Evolutionary conservation across 1,140 invertebrate genomes (phyloP).

Genomic region (Akabosia matsudoensis): DNA sequence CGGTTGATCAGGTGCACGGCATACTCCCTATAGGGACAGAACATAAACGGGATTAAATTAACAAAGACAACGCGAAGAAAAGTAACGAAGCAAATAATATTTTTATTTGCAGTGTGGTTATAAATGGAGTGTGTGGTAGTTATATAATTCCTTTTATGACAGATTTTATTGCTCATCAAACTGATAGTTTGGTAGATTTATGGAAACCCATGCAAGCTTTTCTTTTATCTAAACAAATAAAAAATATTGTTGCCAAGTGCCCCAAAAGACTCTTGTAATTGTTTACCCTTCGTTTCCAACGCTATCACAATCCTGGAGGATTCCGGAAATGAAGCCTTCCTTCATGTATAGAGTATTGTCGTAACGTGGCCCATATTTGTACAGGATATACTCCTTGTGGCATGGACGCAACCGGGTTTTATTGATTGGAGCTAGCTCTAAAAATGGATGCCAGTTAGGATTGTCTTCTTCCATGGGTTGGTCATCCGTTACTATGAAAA

Average conservation of each 20-base stretch:
- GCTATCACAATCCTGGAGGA: constrained; percentile 82
- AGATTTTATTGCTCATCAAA: no score
- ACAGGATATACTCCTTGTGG: constrained; percentile 81
- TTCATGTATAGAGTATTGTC: constrained; percentile 35
- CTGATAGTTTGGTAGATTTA: no score
- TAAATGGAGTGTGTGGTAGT: no score
- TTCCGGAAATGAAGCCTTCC: constrained; percentile 56
- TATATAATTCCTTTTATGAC: no score
- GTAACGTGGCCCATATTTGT: constrained; percentile 53
- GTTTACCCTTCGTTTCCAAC: constrained; percentile 80
- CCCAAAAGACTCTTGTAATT: no score
- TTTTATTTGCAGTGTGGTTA: no score
- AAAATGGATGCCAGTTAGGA: constrained; percentile 33
- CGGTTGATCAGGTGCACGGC: constrained; percentile 88
- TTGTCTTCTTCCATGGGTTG: constrained; percentile 17
- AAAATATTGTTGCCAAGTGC: no score
- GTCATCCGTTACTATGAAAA: constrained; percentile 14
- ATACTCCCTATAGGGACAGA: constrained; percentile 67
- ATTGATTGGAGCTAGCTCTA: constrained; percentile 58
- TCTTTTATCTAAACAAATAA: no score
- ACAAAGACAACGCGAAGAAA: not conserved
- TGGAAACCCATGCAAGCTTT: no score
- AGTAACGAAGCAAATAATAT: not conserved
- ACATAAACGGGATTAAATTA: no score
- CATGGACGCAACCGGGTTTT: constrained; percentile 76